Base-by-base conservation (phyloP, 2,113 vertebrate genomes). In the Gambusia holbrooki region DNA sequence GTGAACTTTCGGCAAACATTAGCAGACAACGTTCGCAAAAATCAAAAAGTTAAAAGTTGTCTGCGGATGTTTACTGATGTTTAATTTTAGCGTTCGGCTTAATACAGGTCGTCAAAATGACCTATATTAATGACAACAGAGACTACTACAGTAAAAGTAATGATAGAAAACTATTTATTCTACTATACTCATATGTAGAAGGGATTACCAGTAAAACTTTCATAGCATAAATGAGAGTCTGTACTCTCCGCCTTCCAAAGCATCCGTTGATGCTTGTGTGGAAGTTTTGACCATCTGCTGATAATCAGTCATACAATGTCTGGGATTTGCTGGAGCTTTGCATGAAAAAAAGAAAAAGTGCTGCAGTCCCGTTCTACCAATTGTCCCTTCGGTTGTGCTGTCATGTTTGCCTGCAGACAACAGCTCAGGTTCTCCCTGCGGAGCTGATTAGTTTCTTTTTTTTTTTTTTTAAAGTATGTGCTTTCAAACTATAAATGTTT, bases 261-360 rank as follows among this genome's bases (percentile, higher is more conserved):
- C 63, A 27, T 66, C 32, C 30, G 28, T 51, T 66, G 42, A 29
- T 29, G 40, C 58, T 60, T 82, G 19, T 37, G 51, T 72, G 40
- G 11, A 63, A 67, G 66, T 68, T 48, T 77, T 75, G 13, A 73
- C 84, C 89, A 85, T 90, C 88, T 87, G 86, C 51, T 29, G 32
- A 69, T 81, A 72, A 82, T 75, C 65, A 42, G 42, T 32, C 22
- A 5, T 30, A 27, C 70, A 40, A 45, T 62, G n/a, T 82, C 15
- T 32, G 54, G 74, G 81, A 82, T 85, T 88, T 87, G 69, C 62
- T 10, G 30, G 61, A 66, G 81, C 60, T 80, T 75, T 83, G 42
- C 69, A 15, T 74, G 66, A 67, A 45, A 68, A 61, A 42, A 4
- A 42, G 14, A 42, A 9, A 58, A 58, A 25, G 51, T 58, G 22